phyloP scores from a whole-genome alignment of 2,113 vertebrate genomes.

The Alligator mississippiensis region DNA sequence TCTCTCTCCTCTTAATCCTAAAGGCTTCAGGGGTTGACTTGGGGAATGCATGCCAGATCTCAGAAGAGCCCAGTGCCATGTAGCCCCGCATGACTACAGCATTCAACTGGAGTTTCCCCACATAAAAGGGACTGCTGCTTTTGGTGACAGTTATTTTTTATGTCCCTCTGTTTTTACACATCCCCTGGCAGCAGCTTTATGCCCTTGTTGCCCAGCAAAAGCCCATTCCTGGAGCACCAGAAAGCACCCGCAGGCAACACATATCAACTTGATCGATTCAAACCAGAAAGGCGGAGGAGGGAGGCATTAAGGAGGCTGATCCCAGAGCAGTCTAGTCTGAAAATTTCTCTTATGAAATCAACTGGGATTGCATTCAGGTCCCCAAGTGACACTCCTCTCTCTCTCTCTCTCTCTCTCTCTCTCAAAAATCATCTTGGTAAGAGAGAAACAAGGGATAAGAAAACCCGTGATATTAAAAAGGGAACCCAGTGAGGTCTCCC shows the following conservation, averaged over 20 bases:
- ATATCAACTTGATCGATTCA: background rate
- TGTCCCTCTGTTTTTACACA: background rate
- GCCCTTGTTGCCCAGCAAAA: too few relatives aligned
- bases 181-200: background rate
- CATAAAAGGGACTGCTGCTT: rapidly evolving
- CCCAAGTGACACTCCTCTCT: rapidly evolving
- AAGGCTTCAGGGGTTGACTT: background rate
- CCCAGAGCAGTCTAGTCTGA: rapidly evolving
- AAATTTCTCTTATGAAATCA: rapidly evolving
- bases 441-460: background rate
- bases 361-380: background rate
- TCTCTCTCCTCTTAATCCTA: conserved; percentile 27
- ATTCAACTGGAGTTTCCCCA: background rate
- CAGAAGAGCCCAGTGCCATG: background rate
- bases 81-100: background rate
- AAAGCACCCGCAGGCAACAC: background rate
- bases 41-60: conserved; percentile 17
- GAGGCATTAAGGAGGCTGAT: background rate
- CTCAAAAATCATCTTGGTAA: background rate
- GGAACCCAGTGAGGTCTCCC: background rate
- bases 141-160: background rate
- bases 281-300: background rate
- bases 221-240: background rate
- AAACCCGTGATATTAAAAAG: background rate
- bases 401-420: background rate